phyloP scores from a whole-genome alignment of 1,140 invertebrate genomes.

The Goniozus legneri region DNA sequence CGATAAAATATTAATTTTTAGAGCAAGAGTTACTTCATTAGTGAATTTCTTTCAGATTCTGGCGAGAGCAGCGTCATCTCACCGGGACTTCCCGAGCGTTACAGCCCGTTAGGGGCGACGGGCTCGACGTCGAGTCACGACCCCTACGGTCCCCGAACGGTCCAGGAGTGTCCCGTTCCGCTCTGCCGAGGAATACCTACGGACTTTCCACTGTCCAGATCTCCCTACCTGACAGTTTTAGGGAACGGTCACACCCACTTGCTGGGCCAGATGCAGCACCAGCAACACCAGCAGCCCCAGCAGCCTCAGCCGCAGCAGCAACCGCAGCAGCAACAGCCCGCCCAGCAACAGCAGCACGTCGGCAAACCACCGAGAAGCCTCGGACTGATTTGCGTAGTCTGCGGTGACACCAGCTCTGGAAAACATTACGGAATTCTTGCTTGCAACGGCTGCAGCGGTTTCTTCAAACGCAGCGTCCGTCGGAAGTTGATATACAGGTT shows the following conservation, averaged over 20 bases:
- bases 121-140: constrained; percentile 47
- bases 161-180: constrained; percentile 44
- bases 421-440: constrained; percentile 99
- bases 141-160: constrained; percentile 43
- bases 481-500: constrained; percentile 98
- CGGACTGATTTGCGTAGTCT: constrained; percentile 87
- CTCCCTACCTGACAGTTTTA: constrained; percentile 46
- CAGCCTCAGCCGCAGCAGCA: constrained; percentile 34
- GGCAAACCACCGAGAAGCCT: constrained; percentile 51
- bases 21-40: no score
- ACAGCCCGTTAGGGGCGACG: constrained; percentile 45
- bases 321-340: constrained; percentile 30
- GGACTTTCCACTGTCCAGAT: constrained; percentile 44
- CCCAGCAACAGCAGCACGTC: constrained; percentile 34
- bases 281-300: constrained; percentile 31
- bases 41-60: constrained; percentile 45
- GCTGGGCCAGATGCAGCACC: constrained; percentile 40
- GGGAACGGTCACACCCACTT: constrained; percentile 48
- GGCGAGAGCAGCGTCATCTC: constrained; percentile 52
- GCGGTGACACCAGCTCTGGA: constrained; percentile 93
- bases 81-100: constrained; percentile 49
- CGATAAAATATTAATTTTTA: no score
- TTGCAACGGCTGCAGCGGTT: constrained; percentile 98
- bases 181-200: constrained; percentile 44
- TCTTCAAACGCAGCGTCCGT: constrained; percentile 96